These are phyloP conservation scores for Callithrix jacchus DNA, from an alignment of 2,113 vertebrate genomes.

Conservation along the genomic window DNA sequence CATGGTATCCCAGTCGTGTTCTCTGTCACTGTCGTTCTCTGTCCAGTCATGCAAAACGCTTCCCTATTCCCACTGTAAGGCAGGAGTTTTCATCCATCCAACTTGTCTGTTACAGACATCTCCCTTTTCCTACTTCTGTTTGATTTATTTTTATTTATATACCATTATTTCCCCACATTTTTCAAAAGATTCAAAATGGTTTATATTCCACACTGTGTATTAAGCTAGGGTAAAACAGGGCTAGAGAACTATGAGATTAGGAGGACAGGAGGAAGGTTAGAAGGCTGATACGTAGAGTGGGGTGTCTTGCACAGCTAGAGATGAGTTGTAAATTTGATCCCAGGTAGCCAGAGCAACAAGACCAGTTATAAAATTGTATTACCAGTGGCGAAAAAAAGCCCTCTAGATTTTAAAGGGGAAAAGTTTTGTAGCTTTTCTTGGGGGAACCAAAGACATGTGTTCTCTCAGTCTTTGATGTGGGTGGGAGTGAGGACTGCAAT, in stretches of 20 bases:
- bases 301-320: neutral
- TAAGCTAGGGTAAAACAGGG: neutral
- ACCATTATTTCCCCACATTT: neutral
- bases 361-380: neutral
- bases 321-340: neutral
- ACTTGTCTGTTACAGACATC: neutral
- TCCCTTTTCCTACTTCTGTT: neutral
- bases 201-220: neutral
- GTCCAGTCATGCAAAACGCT: neutral
- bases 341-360: neutral
- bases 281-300: neutral
- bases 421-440: neutral
- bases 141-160: neutral
- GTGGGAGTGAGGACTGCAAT: neutral
- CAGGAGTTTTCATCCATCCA: neutral
- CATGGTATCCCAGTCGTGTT: neutral
- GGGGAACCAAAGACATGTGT: neutral
- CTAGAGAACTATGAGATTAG: neutral
- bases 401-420: neutral
- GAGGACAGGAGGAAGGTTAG: neutral
- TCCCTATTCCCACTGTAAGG: neutral
- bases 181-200: neutral
- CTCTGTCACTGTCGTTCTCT: neutral
- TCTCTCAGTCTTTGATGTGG: fast-evolving
- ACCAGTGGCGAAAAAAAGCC: neutral